A percentile compares a stretch with the other conserved stretches of the same genome.
phyloP scores from a whole-genome alignment of 2,113 vertebrate genomes.

The Aepyceros melampus region DNA sequence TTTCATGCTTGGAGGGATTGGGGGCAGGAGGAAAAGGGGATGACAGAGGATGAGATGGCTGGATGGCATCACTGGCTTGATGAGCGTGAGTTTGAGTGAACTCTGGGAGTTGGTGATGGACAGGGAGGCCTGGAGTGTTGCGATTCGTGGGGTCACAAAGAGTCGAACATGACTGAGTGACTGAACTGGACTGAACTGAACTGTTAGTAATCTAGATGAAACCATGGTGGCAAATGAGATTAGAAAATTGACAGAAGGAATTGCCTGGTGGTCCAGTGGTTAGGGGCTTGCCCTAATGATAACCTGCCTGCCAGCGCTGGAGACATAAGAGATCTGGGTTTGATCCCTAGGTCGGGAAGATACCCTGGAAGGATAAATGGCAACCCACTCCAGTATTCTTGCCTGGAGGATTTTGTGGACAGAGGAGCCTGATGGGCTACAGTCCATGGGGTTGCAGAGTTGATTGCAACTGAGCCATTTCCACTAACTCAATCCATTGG shows the following conservation, averaged over 20 bases:
- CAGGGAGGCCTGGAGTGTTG: too few relatives aligned
- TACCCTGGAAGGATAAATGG: neutral
- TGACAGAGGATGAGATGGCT: too few relatives aligned
- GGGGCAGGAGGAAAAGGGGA: too few relatives aligned
- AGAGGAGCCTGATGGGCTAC: neutral
- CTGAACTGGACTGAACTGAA: too few relatives aligned
- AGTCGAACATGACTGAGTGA: too few relatives aligned
- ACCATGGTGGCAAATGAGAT: neutral
- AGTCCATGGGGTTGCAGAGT: neutral
- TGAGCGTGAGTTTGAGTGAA: too few relatives aligned
- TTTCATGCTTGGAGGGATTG: too few relatives aligned
- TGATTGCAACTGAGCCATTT: neutral
- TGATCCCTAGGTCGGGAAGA: neutral
- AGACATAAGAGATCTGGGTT: neutral
- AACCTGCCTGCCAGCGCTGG: neutral
- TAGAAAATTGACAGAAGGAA: neutral
- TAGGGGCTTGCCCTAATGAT: neutral
- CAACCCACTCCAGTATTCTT: neutral
- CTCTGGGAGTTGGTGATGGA: too few relatives aligned
- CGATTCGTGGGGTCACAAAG: too few relatives aligned
- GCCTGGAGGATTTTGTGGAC: neutral
- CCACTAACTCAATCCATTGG: neutral
- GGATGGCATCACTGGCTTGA: too few relatives aligned
- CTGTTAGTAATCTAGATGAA: neutral
- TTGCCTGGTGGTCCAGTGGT: neutral